Evolutionary conservation across 2,797 vertebrate genomes (phyloP).

Genomic region (Gambusia yucatana): DNA sequence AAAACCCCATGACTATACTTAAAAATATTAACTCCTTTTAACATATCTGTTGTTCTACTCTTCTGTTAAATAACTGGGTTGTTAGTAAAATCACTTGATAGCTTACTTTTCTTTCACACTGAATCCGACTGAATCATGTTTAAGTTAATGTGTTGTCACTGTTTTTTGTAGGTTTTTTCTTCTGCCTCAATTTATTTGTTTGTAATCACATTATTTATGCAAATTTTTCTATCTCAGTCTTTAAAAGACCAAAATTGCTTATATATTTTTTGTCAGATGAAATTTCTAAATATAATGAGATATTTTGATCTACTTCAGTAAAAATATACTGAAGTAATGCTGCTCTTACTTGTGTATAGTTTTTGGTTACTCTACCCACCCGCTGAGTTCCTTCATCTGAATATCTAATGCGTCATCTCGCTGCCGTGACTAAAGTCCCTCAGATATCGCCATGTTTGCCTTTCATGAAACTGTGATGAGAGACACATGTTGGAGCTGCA

Average conservation of each 20-base stretch:
- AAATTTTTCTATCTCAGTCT: not conserved
- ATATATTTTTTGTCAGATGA: not conserved
- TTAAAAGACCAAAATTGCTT: not conserved
- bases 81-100: not conserved
- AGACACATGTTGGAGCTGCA: conserved; percentile 30
- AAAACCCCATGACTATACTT: not conserved
- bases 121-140: not conserved
- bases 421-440: not conserved
- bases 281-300: not conserved
- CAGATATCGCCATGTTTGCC: not conserved
- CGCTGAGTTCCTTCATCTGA: not conserved
- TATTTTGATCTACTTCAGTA: not conserved
- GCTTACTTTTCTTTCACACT: not conserved
- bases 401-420: not conserved
- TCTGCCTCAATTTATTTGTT: not conserved
- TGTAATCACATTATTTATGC: not conserved
- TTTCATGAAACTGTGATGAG: conserved; percentile 23
- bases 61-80: not conserved
- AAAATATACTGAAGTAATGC: not conserved
- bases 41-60: not conserved
- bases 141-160: not conserved
- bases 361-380: not conserved
- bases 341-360: not conserved
- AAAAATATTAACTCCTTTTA: not conserved
- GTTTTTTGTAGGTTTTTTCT: not conserved